These are phyloP conservation scores for Enteromius mattozi DNA, from an alignment of 2,797 vertebrate species.

Conservation along the genomic window DNA sequence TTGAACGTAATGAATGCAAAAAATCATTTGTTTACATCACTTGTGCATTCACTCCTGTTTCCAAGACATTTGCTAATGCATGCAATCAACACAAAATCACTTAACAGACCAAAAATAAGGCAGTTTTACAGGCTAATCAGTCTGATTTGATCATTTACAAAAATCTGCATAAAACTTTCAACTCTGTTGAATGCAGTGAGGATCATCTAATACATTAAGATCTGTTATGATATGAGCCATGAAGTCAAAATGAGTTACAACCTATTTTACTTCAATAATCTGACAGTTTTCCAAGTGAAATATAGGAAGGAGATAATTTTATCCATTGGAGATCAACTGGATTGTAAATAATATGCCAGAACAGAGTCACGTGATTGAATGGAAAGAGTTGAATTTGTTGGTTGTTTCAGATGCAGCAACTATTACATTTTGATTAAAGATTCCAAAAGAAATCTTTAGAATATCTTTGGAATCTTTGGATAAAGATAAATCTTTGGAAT, in stretches of 20 bases:
- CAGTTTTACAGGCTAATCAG: conserved; percentile 35
- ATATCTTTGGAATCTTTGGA: neutral
- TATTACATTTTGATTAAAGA: conserved; percentile 12
- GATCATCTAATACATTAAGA: neutral
- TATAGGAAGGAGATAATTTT: neutral
- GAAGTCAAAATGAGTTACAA: neutral
- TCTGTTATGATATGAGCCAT: neutral
- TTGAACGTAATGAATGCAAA: conserved; percentile 37
- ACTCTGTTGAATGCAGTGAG: neutral
- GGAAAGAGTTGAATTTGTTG: neutral
- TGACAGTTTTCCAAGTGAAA: neutral
- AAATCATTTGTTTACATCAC: conserved; percentile 27
- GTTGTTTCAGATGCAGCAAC: neutral
- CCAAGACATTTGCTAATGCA: conserved; percentile 12
- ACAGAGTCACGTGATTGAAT: neutral
- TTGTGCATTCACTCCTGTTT: conserved; percentile 9
- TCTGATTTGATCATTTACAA: neutral
- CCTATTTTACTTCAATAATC: neutral
- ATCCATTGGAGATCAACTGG: neutral
- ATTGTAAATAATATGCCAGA: neutral
- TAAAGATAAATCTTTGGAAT: neutral
- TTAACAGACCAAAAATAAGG: neutral
- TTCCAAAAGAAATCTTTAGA: neutral
- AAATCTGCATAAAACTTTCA: neutral
- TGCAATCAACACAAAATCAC: conserved; percentile 2